phyloP scores from a whole-genome alignment of 2,888 invertebrate species.

The Mesochorus sp. region DNA sequence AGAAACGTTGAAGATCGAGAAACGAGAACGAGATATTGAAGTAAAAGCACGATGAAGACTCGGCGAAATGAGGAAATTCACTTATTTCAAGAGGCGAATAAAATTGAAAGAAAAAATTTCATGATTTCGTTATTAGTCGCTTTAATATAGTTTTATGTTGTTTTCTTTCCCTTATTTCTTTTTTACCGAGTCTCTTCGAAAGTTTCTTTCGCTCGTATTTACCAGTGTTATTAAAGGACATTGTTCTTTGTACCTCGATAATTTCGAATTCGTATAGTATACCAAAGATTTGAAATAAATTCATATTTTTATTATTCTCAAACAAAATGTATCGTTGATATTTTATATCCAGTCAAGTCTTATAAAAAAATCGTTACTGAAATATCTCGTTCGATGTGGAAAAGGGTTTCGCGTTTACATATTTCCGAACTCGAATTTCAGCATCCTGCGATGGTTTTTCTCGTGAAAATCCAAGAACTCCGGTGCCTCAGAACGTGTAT shows the following conservation, averaged over 20 bases:
- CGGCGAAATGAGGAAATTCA: constrained; percentile 11
- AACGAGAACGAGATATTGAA: constrained; percentile 31
- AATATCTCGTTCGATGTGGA: no score
- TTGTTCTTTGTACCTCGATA: background rate
- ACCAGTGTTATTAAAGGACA: background rate
- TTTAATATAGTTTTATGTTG: constrained; percentile 3
- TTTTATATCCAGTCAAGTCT: no score
- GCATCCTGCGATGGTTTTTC: background rate
- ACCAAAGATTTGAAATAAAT: no score
- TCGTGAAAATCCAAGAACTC: background rate
- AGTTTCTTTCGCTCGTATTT: background rate
- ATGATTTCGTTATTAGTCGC: background rate
- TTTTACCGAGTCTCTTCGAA: background rate
- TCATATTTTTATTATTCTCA: no score
- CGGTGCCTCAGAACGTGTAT: background rate
- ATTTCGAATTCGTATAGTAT: background rate
- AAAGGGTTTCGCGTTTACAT: no score
- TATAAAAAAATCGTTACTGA: no score
- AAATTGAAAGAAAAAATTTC: constrained; percentile 5
- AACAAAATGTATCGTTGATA: no score
- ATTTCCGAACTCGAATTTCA: no score
- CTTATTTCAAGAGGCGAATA: constrained; percentile 16
- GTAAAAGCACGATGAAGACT: constrained; percentile 20
- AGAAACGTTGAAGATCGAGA: constrained; percentile 31
- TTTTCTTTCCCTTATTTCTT: no score